Evolutionary conservation across 1,140 invertebrate species (phyloP).

Genomic region (Lycorma delicatula): DNA sequence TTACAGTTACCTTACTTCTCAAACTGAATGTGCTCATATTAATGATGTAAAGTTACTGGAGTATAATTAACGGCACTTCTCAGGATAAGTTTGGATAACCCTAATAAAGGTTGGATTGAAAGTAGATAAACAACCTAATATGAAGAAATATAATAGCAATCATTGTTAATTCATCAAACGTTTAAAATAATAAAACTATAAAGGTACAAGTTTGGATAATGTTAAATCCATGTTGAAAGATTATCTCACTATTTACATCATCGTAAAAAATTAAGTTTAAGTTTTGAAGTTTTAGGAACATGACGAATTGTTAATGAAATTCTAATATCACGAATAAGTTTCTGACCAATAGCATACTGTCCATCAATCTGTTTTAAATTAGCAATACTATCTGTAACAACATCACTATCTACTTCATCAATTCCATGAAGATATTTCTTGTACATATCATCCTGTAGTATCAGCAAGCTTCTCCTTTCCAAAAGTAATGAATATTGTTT

Average conservation of each 20-base stretch:
- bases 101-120: too few species aligned
- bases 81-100: too few species aligned
- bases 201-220: too few species aligned
- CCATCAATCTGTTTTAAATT: constrained; percentile 57
- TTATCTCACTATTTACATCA: constrained; percentile 24
- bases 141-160: too few species aligned
- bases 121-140: too few species aligned
- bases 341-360: constrained; percentile 45
- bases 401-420: constrained; percentile 60
- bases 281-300: constrained; percentile 82
- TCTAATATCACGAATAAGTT: constrained; percentile 57
- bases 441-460: constrained; percentile 80
- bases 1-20: too few species aligned
- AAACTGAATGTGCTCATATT: too few species aligned
- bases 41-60: too few species aligned
- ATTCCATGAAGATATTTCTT: constrained; percentile 84
- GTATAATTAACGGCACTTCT: too few species aligned
- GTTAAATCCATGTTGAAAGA: too few species aligned
- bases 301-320: constrained; percentile 89
- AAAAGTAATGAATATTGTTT: constrained; percentile 57
- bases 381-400: constrained; percentile 49
- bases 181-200: too few species aligned
- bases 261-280: constrained; percentile 52
- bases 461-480: constrained; percentile 78
- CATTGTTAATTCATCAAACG: too few species aligned